These are phyloP conservation scores for Brevipalpus yothersi DNA, from an alignment of 1,140 invertebrate genomes.

Conservation along the genomic window DNA sequence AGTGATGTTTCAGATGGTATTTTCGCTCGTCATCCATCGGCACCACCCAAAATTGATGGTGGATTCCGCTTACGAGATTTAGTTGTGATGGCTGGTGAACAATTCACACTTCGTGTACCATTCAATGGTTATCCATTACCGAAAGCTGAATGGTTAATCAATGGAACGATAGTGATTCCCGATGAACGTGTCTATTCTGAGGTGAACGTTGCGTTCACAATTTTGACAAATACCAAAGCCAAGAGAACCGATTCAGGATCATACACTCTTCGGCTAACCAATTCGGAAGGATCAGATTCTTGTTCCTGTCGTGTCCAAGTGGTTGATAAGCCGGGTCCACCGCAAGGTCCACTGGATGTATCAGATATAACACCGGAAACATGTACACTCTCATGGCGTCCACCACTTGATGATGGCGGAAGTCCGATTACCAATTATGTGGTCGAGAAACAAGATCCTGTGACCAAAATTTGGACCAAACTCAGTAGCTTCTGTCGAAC, in stretches of 20 bases:
- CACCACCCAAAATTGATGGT: slow-evolving; percentile 22
- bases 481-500: slow-evolving; percentile 12
- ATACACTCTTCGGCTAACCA: slow-evolving; percentile 66
- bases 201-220: slow-evolving; percentile 55
- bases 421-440: slow-evolving; percentile 78
- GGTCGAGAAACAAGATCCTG: slow-evolving; percentile 53
- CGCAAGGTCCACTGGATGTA: slow-evolving; percentile 69
- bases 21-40: slow-evolving; percentile 12
- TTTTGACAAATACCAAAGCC: slow-evolving; percentile 62
- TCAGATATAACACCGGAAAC: slow-evolving; percentile 68
- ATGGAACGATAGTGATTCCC: slow-evolving; percentile 63
- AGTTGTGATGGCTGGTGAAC: slow-evolving; percentile 76
- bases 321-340: slow-evolving; percentile 67
- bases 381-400: slow-evolving; percentile 62
- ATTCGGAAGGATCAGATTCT: slow-evolving; percentile 66
- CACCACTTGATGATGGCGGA: slow-evolving; percentile 66
- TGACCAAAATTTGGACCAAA: slow-evolving; percentile 13
- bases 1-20: slow-evolving; percentile 53
- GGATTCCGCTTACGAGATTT: slow-evolving; percentile 30
- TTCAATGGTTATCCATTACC: slow-evolving; percentile 83
- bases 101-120: slow-evolving; percentile 73
- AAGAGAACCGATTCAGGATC: slow-evolving; percentile 67
- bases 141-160: slow-evolving; percentile 71
- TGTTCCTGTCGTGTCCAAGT: slow-evolving; percentile 76
- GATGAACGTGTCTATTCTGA: slow-evolving; percentile 62